phyloP scores from a whole-genome alignment of 2,888 invertebrate genomes.

The Hetaerina titia region DNA sequence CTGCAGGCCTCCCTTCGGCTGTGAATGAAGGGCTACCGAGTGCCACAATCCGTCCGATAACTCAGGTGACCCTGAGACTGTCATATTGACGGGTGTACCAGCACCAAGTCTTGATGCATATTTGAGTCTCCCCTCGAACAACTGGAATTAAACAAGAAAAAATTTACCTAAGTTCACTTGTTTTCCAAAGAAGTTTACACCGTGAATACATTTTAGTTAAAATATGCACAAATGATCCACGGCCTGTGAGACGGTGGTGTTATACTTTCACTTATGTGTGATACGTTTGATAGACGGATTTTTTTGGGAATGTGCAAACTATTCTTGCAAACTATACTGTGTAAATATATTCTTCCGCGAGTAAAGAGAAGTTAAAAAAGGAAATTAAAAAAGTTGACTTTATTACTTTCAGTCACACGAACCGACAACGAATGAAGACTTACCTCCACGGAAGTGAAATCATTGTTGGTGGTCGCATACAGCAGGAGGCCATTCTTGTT shows the following conservation, averaged over 20 bases:
- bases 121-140: constrained; percentile 86
- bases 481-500: constrained; percentile 89
- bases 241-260: too few relatives aligned
- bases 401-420: neutral
- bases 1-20: constrained; percentile 83
- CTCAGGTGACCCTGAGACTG: constrained; percentile 78
- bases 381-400: neutral
- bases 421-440: constrained; percentile 68
- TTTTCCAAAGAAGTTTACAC: too few relatives aligned
- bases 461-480: constrained; percentile 91
- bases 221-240: too few relatives aligned
- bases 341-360: too few relatives aligned
- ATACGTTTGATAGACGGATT: neutral
- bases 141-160: constrained; percentile 74
- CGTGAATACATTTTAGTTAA: too few relatives aligned
- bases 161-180: neutral
- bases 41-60: constrained; percentile 94
- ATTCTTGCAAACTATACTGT: too few relatives aligned
- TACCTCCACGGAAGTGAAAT: constrained; percentile 90
- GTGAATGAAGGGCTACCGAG: constrained; percentile 87
- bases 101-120: constrained; percentile 89
- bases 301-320: neutral
- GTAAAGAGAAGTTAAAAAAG: neutral
- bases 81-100: constrained; percentile 89
- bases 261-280: neutral